These are phyloP conservation scores for Meloidogyne floridensis DNA, from an alignment of 1,140 invertebrate genomes.

Conservation along the genomic window DNA sequence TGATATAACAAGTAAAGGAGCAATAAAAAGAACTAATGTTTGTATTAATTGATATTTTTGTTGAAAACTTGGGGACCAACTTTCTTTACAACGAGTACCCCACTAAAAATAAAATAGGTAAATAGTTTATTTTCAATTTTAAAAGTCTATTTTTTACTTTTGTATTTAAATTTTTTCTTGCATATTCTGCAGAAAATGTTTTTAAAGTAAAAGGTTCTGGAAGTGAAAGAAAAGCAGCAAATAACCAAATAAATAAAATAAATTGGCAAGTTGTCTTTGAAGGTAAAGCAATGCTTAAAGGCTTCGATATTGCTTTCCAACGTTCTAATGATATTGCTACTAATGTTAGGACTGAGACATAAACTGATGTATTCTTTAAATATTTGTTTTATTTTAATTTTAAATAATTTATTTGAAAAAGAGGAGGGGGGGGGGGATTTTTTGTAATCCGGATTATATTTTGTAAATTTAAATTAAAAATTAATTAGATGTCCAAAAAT, in stretches of 20 bases:
- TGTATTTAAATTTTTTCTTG: constrained; percentile 48
- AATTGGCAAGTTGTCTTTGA: constrained; percentile 50
- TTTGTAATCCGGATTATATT: no score
- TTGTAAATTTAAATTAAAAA: no score
- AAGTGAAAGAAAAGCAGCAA: constrained; percentile 50
- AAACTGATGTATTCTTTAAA: constrained; percentile 62
- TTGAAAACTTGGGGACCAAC: constrained; percentile 57
- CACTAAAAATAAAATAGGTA: no score
- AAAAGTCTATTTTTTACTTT: constrained; percentile 41
- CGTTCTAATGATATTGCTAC: constrained; percentile 57
- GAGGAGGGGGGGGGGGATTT: no score
- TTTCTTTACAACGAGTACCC: constrained; percentile 60
- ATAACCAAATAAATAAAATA: constrained; percentile 57
- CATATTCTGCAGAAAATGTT: constrained; percentile 56
- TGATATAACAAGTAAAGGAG: constrained; percentile 54
- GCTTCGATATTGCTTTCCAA: constrained; percentile 58
- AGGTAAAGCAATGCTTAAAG: constrained; percentile 47
- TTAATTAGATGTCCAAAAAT: no score
- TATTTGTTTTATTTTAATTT: not conserved
- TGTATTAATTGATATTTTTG: constrained; percentile 59
- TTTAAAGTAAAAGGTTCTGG: constrained; percentile 59
- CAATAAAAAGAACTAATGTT: constrained; percentile 56
- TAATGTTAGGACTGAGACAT: constrained; percentile 59
- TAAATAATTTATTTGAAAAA: no score
- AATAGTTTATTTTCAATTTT: no score